Percentiles rank a stretch among this genome's conserved stretches.
These are phyloP conservation scores for Pardosa pseudoannulata DNA, from an alignment of 2,888 invertebrate genomes.

Conservation along the genomic window DNA sequence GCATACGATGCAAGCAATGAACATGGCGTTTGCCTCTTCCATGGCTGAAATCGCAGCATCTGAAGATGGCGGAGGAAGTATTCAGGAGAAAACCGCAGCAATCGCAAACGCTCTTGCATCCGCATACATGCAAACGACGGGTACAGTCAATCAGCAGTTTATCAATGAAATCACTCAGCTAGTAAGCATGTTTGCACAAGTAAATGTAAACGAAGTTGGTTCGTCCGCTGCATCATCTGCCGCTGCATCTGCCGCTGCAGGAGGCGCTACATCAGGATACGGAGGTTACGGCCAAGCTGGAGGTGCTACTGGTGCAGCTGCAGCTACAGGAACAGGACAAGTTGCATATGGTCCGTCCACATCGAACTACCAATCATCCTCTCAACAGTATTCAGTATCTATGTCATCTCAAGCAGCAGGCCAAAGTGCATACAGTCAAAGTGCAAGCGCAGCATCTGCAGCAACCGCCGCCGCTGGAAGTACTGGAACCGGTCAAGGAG, in stretches of 20 bases:
- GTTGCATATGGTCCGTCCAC: no score
- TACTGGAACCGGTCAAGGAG: no score
- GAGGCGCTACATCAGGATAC: neutral
- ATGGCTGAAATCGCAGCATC: conserved; percentile 31
- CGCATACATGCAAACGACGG: conserved; percentile 39
- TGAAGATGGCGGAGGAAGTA: neutral
- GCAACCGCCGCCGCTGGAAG: neutral
- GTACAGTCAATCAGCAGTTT: neutral
- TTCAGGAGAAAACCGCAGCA: neutral
- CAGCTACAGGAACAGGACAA: neutral
- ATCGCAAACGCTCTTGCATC: neutral
- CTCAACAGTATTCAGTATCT: no score
- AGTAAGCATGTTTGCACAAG: conserved; percentile 28
- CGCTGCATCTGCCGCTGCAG: no score
- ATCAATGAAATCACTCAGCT: conserved; percentile 18
- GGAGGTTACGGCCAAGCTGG: neutral
- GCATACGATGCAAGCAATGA: conserved; percentile 23
- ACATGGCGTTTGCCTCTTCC: conserved; percentile 47
- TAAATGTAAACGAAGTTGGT: conserved; percentile 12
- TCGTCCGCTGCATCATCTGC: no score
- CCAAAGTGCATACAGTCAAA: no score
- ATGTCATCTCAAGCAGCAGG: no score
- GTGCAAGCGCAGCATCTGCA: no score
- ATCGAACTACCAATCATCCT: no score
- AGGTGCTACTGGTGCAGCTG: neutral